Evolutionary conservation across 1,140 invertebrate species (phyloP), one percentile per base, ranked within the genome.

Genomic region (Grapholita molesta): DNA sequence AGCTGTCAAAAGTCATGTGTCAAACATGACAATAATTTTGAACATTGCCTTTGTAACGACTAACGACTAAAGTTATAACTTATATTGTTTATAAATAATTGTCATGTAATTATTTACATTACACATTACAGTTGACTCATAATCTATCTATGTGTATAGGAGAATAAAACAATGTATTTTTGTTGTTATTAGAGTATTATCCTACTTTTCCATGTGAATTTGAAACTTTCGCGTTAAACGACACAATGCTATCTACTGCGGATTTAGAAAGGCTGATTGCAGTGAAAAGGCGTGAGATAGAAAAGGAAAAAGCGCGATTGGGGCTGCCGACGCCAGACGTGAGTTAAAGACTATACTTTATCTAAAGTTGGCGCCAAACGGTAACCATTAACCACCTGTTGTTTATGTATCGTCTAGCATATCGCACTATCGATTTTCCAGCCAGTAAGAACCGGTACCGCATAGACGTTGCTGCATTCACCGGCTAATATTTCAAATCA

Each of bases 251-350:
- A 89, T 91, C 87, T 35, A 64, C 78, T 42, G 71, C 52, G 64
- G 82, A 91, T 83, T 80, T 91, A 87, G 89, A 91, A 85, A 91
- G 78, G 79, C 76, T 91, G 83, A 89, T 91, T 86, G 69, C 76
- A 52, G 77, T 70, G 75, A 91, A 91, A 85, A 88, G 76, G 68
- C 80, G 78, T 81, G 83, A 89, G 79, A 87, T 91, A 80, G 77
- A 89, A 71, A 77, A 77, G 66, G 89, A 91, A 79, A 91, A 91
- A 87, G 75, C 73, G n/a, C 53, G 74, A 48, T 74, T 91, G 33
- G 86, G 87, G 18, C 68, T 91, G 25, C 66, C 75, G 32, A 64
- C 78, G 55, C 25, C 73, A 48, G 70, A 65, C 42, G 80, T 85
- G 70, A 82, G 82, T 86, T 75, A 68, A 48, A 65, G 53, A 55